Base-by-base conservation (phyloP, 2,797 vertebrate genomes). In the Peromyscus attwateri region DNA sequence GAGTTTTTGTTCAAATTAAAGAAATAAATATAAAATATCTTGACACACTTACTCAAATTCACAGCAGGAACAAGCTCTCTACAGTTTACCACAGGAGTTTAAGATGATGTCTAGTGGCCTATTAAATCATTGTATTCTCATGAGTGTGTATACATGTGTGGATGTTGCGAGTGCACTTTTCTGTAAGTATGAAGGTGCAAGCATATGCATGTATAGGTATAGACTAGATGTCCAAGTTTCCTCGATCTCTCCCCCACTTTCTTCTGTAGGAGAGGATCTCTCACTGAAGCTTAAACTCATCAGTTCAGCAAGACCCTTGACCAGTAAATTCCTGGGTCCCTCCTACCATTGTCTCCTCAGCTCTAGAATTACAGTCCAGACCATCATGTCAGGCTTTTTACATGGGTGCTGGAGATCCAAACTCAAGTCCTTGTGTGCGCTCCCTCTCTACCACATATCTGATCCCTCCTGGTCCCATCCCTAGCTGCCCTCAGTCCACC, bases 1-100 rank as follows among this genome's bases (percentile, higher is more conserved):
- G 43, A 27, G 55, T 25, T 93, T 95, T 43, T 66, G 4, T 85
- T 82, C 52, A 88, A 16, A 66, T 88, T 89, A 85, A 82, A 92
- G 40, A 62, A 40, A 75, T 73, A 85, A 70, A 73, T 66, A 37
- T 34, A 62, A 23, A 82, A 62, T 95, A 91, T 14, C 37, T 34
- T 21, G 70, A 73, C 8, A 87, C 3, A 68, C 10, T 25, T 3
- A 77, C 4, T 21, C 10, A 57, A 96, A 64, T 92, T 0, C 4
- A 57, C 19, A 71, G 3, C 31, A 4, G 52, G 6, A 31, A 60
- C 12, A 89, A 94, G 77, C 13, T 91, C 8, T 73, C 52, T 75
- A 87, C 0, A n/a, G 52, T 17, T 34, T 81, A 40, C 10, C 1
- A 2, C 1, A 40, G 9, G 1, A 27, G 2, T 85, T 73, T 76